These are phyloP conservation scores for Synanthedon vespiformis DNA, from an alignment of 2,888 invertebrate genomes.

Conservation along the genomic window DNA sequence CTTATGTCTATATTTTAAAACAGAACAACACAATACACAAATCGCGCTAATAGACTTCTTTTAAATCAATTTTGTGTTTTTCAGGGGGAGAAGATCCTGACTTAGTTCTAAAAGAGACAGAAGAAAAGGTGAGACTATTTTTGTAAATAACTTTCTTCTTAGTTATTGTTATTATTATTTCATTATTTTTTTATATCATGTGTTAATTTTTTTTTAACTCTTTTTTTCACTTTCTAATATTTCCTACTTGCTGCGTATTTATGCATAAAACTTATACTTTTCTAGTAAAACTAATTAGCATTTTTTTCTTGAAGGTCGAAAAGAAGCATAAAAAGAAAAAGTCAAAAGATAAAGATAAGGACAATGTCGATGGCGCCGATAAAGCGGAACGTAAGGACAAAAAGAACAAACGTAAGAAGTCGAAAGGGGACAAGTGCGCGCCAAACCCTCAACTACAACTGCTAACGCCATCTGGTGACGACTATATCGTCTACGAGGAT, in stretches of 20 bases:
- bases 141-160: too few relatives aligned
- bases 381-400: constrained; percentile 67
- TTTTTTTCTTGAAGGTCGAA: constrained; percentile 35
- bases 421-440: constrained; percentile 50
- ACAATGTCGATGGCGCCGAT: constrained; percentile 61
- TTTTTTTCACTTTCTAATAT: too few relatives aligned
- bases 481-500: constrained; percentile 28
- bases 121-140: constrained; percentile 31
- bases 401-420: constrained; percentile 69
- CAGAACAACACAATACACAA: too few relatives aligned
- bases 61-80: constrained; percentile 4
- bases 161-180: too few relatives aligned
- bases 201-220: too few relatives aligned
- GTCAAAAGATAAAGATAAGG: constrained; percentile 64
- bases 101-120: constrained; percentile 30
- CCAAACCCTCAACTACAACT: constrained; percentile 56
- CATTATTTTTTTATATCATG: too few relatives aligned
- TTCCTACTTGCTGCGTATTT: too few relatives aligned
- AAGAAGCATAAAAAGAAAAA: constrained; percentile 70
- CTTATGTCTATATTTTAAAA: too few relatives aligned
- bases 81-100: constrained; percentile 60
- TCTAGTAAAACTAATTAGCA: background rate
- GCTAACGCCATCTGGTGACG: constrained; percentile 36
- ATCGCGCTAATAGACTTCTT: too few relatives aligned
- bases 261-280: too few relatives aligned